phyloP scores from a whole-genome alignment of 2,888 invertebrate species.

The Ectemnius lituratus region DNA sequence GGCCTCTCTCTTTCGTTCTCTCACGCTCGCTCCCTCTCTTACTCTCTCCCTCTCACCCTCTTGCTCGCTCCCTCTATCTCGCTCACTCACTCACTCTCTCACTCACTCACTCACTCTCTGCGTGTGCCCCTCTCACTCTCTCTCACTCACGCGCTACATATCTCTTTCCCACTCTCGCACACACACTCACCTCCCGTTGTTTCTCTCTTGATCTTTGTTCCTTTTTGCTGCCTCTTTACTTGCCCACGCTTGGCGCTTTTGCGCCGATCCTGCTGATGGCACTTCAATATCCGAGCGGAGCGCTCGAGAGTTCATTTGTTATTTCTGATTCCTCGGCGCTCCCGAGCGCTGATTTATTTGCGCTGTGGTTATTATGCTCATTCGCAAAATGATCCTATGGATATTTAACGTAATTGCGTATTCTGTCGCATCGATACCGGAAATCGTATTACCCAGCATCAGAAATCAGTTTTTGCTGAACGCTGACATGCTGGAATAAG shows the following conservation, averaged over 20 bases:
- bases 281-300: not conserved
- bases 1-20: conserved; percentile 16
- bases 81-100: no score
- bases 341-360: not conserved
- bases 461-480: not conserved
- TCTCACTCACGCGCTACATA: no score
- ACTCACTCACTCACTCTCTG: no score
- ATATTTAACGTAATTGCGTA: not conserved
- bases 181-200: not conserved
- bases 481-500: not conserved
- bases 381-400: not conserved
- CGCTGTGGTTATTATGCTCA: not conserved
- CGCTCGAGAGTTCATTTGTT: conserved; percentile 3
- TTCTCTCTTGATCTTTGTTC: conserved; percentile 17
- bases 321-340: not conserved
- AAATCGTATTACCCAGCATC: not conserved
- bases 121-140: no score
- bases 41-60: no score
- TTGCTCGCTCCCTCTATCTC: no score
- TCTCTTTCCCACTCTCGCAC: no score
- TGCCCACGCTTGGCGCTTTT: not conserved
- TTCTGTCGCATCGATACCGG: not conserved
- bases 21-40: conserved; percentile 21
- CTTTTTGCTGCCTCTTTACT: conserved; percentile 15
- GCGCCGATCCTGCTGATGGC: not conserved